Conservation (phyloP, 2,888 invertebrate genomes). For the Andrena haemorrhoa region DNA sequence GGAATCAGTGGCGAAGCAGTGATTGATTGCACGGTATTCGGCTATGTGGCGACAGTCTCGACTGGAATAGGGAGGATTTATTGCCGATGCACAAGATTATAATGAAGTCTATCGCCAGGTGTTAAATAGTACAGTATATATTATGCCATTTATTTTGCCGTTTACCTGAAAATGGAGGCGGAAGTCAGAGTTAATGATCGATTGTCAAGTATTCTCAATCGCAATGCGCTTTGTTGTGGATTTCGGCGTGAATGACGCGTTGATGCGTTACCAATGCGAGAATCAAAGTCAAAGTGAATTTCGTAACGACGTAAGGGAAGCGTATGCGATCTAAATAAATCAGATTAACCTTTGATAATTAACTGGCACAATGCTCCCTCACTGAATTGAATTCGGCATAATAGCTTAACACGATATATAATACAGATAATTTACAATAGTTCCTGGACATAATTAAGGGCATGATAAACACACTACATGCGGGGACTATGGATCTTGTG, state of each 20-base stretch:
- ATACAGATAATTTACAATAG: conserved; percentile 13
- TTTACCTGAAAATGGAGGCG: conserved; percentile 74
- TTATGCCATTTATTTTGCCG: conserved; percentile 9
- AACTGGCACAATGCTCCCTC: conserved; percentile 25
- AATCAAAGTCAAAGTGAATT: conserved; percentile 66
- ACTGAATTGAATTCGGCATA: conserved; percentile 22
- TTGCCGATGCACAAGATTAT: conserved; percentile 31
- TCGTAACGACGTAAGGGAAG: conserved; percentile 53
- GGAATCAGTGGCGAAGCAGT: conserved; percentile 37
- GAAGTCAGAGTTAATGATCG: conserved; percentile 73
- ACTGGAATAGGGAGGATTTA: conserved; percentile 22
- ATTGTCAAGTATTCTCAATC: conserved; percentile 50
- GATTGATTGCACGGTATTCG: conserved; percentile 31
- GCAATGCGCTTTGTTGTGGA: conserved; percentile 54
- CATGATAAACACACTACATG: not conserved
- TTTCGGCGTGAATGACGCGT: conserved; percentile 66
- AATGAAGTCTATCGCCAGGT: conserved; percentile 33
- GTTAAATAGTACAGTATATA: conserved; percentile 26
- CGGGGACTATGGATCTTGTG: conserved; percentile 22
- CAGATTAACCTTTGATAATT: conserved; percentile 31
- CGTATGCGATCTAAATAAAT: conserved; percentile 19
- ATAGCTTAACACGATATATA: conserved; percentile 7
- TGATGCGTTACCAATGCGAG: conserved; percentile 64
- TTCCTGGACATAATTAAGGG: conserved; percentile 22
- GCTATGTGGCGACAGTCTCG: conserved; percentile 24